phyloP scores from a whole-genome alignment of 2,888 invertebrate genomes.

The Ochropacha duplaris region DNA sequence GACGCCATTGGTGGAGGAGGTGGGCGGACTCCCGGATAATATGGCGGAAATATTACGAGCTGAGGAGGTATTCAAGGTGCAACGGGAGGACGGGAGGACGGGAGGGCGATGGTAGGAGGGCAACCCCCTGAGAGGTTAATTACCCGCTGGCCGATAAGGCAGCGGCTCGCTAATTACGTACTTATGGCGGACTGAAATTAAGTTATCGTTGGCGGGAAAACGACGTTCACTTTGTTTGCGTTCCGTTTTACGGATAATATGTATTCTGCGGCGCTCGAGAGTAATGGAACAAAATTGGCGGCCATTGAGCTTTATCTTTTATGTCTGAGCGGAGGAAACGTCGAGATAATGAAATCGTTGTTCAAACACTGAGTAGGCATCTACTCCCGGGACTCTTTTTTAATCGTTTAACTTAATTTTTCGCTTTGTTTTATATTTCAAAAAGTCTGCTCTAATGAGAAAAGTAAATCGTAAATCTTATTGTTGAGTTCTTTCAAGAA shows the following conservation, averaged over 20 bases:
- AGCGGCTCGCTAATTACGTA: slow-evolving; percentile 83
- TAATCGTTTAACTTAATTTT: slow-evolving; percentile 77
- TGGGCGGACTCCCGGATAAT: slow-evolving; percentile 78
- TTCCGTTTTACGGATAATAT: slow-evolving; percentile 81
- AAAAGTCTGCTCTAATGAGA: slow-evolving; percentile 31
- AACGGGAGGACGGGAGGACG: slow-evolving; percentile 51
- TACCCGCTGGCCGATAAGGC: slow-evolving; percentile 82
- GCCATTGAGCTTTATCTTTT: slow-evolving; percentile 76
- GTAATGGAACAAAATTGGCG: slow-evolving; percentile 80
- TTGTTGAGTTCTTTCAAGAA: background rate
- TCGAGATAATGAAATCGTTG: slow-evolving; percentile 76
- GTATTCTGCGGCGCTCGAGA: slow-evolving; percentile 70
- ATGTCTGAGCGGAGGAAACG: slow-evolving; percentile 59
- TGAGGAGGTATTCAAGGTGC: slow-evolving; percentile 79
- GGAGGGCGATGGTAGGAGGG: slow-evolving; percentile 37
- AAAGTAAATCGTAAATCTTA: slow-evolving; percentile 23
- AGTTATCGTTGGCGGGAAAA: slow-evolving; percentile 80
- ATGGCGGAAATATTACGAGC: slow-evolving; percentile 80
- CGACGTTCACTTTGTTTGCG: slow-evolving; percentile 81
- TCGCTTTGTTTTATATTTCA: slow-evolving; percentile 54
- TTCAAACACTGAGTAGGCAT: slow-evolving; percentile 60
- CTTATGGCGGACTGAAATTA: slow-evolving; percentile 83
- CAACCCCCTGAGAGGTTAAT: slow-evolving; percentile 75
- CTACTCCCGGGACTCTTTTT: slow-evolving; percentile 65
- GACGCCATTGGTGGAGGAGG: slow-evolving; percentile 78